Evolutionary conservation across 2,797 vertebrate species (phyloP).

Genomic region (Enteromius trimaculatus): DNA sequence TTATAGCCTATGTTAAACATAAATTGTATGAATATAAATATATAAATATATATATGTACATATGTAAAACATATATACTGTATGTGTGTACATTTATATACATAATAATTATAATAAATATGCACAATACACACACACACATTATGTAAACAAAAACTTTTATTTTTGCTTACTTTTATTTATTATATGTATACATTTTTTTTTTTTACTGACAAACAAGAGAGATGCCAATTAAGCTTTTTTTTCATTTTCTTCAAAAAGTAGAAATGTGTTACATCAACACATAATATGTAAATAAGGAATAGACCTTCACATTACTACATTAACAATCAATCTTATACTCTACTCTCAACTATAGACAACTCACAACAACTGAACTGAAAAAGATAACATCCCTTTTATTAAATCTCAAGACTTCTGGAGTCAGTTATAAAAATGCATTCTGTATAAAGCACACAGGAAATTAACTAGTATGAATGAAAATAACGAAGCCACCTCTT

Average conservation of each 20-base stretch:
- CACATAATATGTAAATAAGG: neutral
- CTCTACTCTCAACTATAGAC: neutral
- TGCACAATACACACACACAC: no score
- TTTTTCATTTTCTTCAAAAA: no score
- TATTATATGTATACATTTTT: no score
- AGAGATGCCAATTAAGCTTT: neutral
- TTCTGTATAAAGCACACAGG: neutral
- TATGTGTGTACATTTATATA: no score
- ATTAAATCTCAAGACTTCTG: neutral
- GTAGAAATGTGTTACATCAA: neutral
- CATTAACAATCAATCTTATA: neutral
- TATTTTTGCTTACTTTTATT: no score
- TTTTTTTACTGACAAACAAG: neutral
- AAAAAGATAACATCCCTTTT: neutral
- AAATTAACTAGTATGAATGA: neutral
- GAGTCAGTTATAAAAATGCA: neutral
- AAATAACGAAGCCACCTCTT: neutral
- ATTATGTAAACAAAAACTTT: no score
- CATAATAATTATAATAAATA: no score
- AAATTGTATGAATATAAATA: no score
- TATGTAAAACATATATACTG: no score
- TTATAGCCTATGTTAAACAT: no score
- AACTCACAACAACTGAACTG: neutral
- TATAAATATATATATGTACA: no score
- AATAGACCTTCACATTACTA: neutral